phyloP scores from a whole-genome alignment of 2,113 vertebrate genomes.

The Emydura subglobosa region DNA sequence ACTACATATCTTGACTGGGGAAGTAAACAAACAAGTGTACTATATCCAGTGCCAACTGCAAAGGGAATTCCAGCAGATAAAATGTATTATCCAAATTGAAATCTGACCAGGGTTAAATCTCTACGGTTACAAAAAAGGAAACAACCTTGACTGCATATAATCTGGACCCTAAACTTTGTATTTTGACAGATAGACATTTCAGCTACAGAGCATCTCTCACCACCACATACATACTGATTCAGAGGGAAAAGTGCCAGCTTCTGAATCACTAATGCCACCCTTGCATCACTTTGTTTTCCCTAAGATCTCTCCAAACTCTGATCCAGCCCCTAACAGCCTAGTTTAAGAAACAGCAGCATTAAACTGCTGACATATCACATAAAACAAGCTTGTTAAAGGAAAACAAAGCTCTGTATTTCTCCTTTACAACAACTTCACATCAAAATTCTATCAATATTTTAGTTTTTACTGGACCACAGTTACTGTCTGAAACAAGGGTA shows the following conservation, averaged over 20 bases:
- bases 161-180: neutral
- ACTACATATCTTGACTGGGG: neutral
- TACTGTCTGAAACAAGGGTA: neutral
- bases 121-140: neutral
- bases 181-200: neutral
- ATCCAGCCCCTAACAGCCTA: neutral
- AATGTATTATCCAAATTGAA: neutral
- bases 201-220: rapidly evolving
- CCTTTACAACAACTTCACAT: neutral
- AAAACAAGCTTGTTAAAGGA: neutral
- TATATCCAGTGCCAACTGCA: neutral
- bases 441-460: neutral
- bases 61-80: neutral
- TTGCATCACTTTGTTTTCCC: neutral
- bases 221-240: rapidly evolving
- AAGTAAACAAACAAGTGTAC: neutral
- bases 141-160: neutral
- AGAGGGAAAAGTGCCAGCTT: neutral
- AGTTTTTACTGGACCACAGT: neutral
- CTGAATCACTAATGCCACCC: neutral
- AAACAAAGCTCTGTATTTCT: neutral
- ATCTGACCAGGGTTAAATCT: neutral
- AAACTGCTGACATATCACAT: neutral
- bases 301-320: neutral
- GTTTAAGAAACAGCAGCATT: neutral